Evolutionary conservation across 1,140 invertebrate genomes (phyloP), one percentile per base, ranked within the genome.

Genomic region (Radopholus similis): DNA sequence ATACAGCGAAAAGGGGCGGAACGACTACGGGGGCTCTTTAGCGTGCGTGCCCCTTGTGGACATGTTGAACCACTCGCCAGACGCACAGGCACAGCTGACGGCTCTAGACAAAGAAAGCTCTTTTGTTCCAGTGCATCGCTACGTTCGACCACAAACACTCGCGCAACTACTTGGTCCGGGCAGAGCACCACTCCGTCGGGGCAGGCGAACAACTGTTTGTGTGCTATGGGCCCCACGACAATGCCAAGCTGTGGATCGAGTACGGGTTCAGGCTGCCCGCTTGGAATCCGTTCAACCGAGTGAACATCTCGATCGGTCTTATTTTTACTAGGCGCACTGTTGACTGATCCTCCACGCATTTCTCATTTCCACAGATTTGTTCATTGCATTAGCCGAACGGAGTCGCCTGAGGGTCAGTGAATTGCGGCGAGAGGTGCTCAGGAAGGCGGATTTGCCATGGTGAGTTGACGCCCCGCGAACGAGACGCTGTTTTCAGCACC

Each of bases 11-110:
- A 47, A 47, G 13, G 8, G 47, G 18, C 47, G 47, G 18, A 18
- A 26, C 55, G 54, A 66, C 60, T 59, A 86, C 70, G 81, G 85
- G 58, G 86, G 88, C 77, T 83, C 89, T 40, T 73, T 84, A 73
- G 90, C 89, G 6, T 79, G 91, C 18, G 89, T 88, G 47, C 90
- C 90, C 2, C 89, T 88, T 71, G 80, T 92, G 23, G 90, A 91
- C 83, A 84, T 91, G 65, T 86, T 91, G 58, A 91, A 91, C 86
- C 90, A 91, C 81, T 86, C 86, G 13, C 77, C 83, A 64, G 64
- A 66, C 32, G 86, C 87, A 38, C 82, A 83, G 70, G 83, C 83
- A 21, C 9, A 21, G 32, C 32, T 21, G 13, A 1, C 28, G 40
- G 15, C 37, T 34, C 8, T 9, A 13, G n/a, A 47, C 13, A 47